Conservation (phyloP, 2,113 vertebrate genomes). For the Scopus umbretta region DNA sequence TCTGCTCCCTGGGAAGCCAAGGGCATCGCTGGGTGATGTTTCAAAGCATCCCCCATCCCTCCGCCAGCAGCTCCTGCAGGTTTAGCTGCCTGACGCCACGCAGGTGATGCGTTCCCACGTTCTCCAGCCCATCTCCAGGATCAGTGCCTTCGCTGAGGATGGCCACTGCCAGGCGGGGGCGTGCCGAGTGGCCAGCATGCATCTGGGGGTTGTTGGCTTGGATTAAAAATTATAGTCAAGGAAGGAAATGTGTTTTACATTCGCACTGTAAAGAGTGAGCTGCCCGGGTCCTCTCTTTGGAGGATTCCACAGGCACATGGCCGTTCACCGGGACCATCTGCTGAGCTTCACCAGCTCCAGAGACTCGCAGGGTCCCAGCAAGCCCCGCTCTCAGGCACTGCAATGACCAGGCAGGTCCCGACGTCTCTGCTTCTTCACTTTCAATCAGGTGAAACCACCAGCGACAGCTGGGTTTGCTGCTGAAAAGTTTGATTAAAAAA, state of each 20-base stretch:
- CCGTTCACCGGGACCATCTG: background rate
- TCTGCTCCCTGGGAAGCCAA: background rate
- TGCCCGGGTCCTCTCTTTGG: background rate
- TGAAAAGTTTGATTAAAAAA: background rate
- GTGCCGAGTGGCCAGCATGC: accelerated
- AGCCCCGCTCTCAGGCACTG: background rate
- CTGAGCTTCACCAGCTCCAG: background rate
- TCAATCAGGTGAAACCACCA: background rate
- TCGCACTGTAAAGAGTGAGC: background rate
- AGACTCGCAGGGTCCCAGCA: background rate
- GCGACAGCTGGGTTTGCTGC: background rate
- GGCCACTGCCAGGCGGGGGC: background rate
- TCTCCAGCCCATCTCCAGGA: background rate
- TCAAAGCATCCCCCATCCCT: background rate
- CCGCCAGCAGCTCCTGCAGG: background rate
- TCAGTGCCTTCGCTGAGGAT: background rate
- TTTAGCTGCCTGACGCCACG: background rate
- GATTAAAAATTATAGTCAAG: background rate
- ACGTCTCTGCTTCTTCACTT: background rate
- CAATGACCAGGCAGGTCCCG: background rate
- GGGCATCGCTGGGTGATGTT: background rate
- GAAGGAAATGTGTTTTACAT: background rate
- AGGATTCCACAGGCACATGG: too few species aligned
- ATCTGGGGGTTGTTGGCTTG: background rate
- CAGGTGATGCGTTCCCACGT: accelerated